Evolutionary conservation across 1,140 invertebrate species (phyloP).

Genomic region (Ridgeia piscesae): DNA sequence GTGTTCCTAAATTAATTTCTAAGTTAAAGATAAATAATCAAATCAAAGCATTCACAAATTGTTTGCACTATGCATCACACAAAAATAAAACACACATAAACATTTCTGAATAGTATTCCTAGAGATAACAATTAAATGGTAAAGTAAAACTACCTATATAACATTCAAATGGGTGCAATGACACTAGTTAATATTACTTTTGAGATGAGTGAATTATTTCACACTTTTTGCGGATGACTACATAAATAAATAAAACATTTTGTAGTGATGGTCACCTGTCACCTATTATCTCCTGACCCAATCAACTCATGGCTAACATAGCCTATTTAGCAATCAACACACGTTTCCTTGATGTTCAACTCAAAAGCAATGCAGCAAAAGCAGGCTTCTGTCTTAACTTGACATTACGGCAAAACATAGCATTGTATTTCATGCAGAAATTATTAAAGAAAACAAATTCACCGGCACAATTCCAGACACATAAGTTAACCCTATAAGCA

Average conservation of each 20-base stretch:
- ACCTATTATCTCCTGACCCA: neutral
- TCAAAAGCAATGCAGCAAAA: neutral
- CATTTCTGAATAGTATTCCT: too few relatives aligned
- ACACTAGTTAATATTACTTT: neutral
- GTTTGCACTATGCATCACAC: too few relatives aligned
- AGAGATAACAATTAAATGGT: too few relatives aligned
- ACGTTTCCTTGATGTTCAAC: neutral
- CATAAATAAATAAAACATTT: neutral
- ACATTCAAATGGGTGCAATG: too few relatives aligned
- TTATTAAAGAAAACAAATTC: neutral
- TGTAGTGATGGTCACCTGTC: neutral
- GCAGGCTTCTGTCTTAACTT: neutral
- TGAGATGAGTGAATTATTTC: neutral
- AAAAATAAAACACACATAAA: too few relatives aligned
- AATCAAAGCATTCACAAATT: too few relatives aligned
- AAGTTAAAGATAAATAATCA: too few relatives aligned
- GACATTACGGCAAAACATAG: neutral
- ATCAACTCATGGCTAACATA: neutral
- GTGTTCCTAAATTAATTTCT: too few relatives aligned
- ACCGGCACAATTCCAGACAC: neutral
- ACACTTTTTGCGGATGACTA: neutral
- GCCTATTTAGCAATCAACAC: neutral
- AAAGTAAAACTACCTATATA: too few relatives aligned
- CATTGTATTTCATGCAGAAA: neutral
- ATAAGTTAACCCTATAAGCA: too few relatives aligned